phyloP scores from a whole-genome alignment of 2,113 vertebrate genomes.

The Psettodes erumei region DNA sequence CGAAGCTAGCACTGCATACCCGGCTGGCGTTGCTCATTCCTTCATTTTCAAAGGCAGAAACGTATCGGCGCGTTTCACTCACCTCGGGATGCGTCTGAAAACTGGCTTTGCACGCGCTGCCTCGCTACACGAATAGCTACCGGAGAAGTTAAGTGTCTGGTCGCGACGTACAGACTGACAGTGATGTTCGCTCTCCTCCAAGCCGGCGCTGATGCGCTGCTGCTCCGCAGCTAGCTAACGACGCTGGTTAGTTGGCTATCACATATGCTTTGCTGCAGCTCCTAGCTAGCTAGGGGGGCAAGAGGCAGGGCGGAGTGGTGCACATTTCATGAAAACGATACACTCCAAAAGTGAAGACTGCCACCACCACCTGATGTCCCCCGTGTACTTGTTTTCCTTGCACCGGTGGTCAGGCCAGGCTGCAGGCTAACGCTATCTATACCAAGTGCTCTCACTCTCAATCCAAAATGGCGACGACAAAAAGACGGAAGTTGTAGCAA shows the following conservation, averaged over 20 bases:
- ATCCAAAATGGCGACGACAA: conserved; percentile 77
- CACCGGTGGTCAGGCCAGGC: conserved; percentile 17
- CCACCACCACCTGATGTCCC: neutral
- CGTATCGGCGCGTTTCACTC: conserved; percentile 5
- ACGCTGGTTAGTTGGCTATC: conserved; percentile 51
- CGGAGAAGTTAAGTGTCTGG: neutral
- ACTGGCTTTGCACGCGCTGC: neutral
- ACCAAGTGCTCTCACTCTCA: conserved; percentile 50
- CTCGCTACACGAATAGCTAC: conserved; percentile 27
- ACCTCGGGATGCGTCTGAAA: conserved; percentile 32
- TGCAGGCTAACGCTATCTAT: conserved; percentile 34
- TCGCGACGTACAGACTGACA: conserved; percentile 11
- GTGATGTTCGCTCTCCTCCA: conserved; percentile 37
- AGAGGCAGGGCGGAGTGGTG: neutral
- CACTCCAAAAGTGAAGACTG: neutral
- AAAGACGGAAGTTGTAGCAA: conserved; percentile 71
- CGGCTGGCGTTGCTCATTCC: neutral
- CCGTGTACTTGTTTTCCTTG: neutral
- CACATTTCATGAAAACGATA: neutral
- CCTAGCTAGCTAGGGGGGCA: neutral
- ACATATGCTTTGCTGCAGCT: conserved; percentile 27
- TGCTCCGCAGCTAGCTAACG: conserved; percentile 48
- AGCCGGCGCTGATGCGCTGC: conserved; percentile 66
- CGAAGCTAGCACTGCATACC: conserved; percentile 8
- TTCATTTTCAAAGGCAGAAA: neutral